A percentile compares a stretch with the other conserved stretches of the same genome.
These are phyloP conservation scores for Neostethus bicornis DNA, from an alignment of 2,797 vertebrate species.

Conservation along the genomic window DNA sequence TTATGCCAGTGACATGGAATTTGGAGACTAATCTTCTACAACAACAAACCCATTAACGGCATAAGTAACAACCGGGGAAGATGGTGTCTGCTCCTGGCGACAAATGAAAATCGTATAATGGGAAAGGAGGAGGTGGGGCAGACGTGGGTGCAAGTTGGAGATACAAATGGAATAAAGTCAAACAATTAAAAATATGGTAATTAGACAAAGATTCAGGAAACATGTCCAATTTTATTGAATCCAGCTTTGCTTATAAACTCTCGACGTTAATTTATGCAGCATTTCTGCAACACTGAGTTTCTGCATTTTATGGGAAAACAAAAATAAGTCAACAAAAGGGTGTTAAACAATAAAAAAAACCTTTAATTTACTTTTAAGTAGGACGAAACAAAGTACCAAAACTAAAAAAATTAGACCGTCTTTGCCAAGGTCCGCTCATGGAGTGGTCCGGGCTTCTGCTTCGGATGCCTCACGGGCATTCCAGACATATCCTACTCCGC, in stretches of 20 bases:
- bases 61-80: constrained; percentile 22
- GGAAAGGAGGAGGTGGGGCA: background rate
- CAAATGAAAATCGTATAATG: constrained; percentile 9
- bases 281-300: background rate
- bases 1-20: constrained; percentile 19
- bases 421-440: too few species aligned
- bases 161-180: background rate
- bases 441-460: too few species aligned
- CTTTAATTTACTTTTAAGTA: too few species aligned
- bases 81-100: constrained; percentile 23
- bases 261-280: background rate
- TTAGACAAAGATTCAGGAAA: background rate
- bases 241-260: background rate
- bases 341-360: too few species aligned
- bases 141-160: background rate
- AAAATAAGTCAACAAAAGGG: too few species aligned
- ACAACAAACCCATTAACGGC: constrained; percentile 38
- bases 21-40: constrained; percentile 32
- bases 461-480: too few species aligned
- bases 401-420: too few species aligned
- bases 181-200: background rate
- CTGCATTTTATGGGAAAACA: background rate
- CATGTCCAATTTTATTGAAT: background rate
- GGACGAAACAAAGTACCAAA: too few species aligned
- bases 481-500: too few species aligned